Conservation (phyloP, 2,888 invertebrate species). For the Mythimna loreyi region DNA sequence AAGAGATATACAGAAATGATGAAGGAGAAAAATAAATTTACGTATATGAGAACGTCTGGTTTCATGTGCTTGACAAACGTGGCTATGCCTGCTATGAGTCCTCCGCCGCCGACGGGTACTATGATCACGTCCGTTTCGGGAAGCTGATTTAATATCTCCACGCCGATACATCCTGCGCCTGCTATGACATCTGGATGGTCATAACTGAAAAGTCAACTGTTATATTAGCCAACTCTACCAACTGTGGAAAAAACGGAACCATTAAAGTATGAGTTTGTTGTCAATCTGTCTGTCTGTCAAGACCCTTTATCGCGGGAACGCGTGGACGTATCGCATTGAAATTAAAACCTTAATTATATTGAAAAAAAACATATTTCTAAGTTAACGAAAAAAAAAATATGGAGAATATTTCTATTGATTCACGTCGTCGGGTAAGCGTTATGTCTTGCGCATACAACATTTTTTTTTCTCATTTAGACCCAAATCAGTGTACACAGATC, state of each 20-base stretch:
- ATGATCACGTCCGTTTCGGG: conserved; percentile 95
- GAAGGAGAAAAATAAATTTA: conserved; percentile 78
- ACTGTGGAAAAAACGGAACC: no score
- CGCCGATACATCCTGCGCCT: conserved; percentile 96
- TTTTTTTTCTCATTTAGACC: neutral
- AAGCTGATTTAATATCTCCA: conserved; percentile 97
- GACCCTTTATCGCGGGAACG: no score
- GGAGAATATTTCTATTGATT: no score
- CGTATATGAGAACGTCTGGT: conserved; percentile 95
- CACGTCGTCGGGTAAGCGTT: no score
- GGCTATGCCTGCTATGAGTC: conserved; percentile 96
- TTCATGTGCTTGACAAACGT: conserved; percentile 95
- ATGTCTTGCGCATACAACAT: no score
- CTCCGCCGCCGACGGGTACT: conserved; percentile 97
- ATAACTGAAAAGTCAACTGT: conserved; percentile 90
- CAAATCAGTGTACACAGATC: no score
- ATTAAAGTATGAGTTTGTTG: no score
- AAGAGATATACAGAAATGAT: neutral
- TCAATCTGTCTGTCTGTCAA: no score
- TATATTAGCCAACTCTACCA: neutral
- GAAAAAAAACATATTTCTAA: no score
- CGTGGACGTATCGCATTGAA: no score
- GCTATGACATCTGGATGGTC: conserved; percentile 98
- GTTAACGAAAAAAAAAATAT: no score
- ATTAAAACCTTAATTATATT: no score